A percentile compares a stretch with the other conserved stretches of the same genome.
These are phyloP conservation scores for Hesperia comma DNA, from an alignment of 2,888 invertebrate genomes.

Conservation along the genomic window DNA sequence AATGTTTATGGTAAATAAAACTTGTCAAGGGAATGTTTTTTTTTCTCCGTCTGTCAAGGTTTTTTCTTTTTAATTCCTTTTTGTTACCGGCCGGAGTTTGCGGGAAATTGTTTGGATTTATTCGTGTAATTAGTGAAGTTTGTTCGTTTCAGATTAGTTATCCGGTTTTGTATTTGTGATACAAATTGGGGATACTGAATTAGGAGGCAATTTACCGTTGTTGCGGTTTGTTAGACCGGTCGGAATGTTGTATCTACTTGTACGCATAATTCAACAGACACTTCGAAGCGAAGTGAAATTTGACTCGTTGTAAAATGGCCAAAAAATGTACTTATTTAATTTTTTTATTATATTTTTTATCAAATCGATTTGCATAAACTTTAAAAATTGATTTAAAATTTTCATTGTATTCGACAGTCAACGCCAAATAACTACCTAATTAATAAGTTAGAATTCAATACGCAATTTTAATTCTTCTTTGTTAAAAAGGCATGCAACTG, in stretches of 20 bases:
- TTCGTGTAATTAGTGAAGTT: conserved; percentile 83
- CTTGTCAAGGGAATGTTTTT: conserved; percentile 82
- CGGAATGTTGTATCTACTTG: conserved; percentile 22
- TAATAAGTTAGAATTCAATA: too few relatives aligned
- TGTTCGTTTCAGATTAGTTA: conserved; percentile 76
- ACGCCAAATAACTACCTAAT: too few relatives aligned
- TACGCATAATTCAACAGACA: conserved; percentile 9
- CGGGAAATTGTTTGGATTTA: conserved; percentile 78
- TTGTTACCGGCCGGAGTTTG: conserved; percentile 66
- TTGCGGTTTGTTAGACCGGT: conserved; percentile 24
- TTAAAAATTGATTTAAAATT: too few relatives aligned
- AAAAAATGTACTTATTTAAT: too few relatives aligned
- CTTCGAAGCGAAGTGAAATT: neutral
- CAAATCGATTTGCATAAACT: too few relatives aligned
- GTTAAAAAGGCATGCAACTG: conserved; percentile 61
- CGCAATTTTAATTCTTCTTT: conserved; percentile 55
- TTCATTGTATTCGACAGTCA: too few relatives aligned
- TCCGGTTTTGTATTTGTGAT: conserved; percentile 70
- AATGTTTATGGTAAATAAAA: conserved; percentile 83
- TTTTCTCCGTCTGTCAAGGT: conserved; percentile 72
- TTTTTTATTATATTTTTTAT: too few relatives aligned
- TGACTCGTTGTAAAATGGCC: neutral
- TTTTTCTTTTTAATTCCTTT: conserved; percentile 75
- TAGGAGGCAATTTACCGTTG: conserved; percentile 52
- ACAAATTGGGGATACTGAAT: conserved; percentile 72